These are phyloP conservation scores for Aphelenchoides fujianensis DNA, from an alignment of 1,140 invertebrate genomes.

Conservation along the genomic window DNA sequence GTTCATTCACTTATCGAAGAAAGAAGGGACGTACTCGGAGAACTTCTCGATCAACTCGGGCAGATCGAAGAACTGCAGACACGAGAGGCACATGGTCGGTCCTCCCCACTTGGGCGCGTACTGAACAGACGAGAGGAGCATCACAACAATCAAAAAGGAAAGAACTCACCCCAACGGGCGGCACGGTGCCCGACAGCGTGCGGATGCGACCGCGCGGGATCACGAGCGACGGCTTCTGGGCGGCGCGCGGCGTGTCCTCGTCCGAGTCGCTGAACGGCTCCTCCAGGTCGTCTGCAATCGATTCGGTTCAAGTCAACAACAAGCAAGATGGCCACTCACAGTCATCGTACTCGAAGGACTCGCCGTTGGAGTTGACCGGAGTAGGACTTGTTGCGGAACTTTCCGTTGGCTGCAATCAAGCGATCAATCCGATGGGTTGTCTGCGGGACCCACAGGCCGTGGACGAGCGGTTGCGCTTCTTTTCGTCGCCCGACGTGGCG, in stretches of 20 bases:
- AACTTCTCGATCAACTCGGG: constrained; percentile 55
- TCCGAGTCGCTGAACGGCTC: constrained; percentile 61
- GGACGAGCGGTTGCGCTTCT: constrained; percentile 29
- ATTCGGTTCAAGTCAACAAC: neutral
- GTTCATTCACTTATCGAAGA: constrained; percentile 9
- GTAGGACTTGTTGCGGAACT: constrained; percentile 32
- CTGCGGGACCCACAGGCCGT: constrained; percentile 21
- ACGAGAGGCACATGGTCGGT: constrained; percentile 60
- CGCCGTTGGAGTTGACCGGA: constrained; percentile 56
- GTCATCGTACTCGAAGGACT: constrained; percentile 56
- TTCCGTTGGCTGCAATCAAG: constrained; percentile 37
- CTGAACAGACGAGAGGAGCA: constrained; percentile 59
- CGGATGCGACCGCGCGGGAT: constrained; percentile 60
- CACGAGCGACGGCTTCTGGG: constrained; percentile 53
- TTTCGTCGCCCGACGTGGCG: constrained; percentile 25
- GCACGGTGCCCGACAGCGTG: constrained; percentile 58
- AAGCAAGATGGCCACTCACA: constrained; percentile 38
- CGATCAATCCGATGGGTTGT: neutral
- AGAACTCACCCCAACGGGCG: constrained; percentile 13
- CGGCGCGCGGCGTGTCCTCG: constrained; percentile 43
- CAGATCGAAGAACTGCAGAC: constrained; percentile 59
- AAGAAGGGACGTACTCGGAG: constrained; percentile 34
- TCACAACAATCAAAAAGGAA: constrained; percentile 57
- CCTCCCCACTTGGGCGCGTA: constrained; percentile 62
- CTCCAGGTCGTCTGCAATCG: constrained; percentile 55